Evolutionary conservation across 1,140 invertebrate genomes (phyloP), one percentile per base, ranked within the genome.

Genomic region (Drosophila persimilis): DNA sequence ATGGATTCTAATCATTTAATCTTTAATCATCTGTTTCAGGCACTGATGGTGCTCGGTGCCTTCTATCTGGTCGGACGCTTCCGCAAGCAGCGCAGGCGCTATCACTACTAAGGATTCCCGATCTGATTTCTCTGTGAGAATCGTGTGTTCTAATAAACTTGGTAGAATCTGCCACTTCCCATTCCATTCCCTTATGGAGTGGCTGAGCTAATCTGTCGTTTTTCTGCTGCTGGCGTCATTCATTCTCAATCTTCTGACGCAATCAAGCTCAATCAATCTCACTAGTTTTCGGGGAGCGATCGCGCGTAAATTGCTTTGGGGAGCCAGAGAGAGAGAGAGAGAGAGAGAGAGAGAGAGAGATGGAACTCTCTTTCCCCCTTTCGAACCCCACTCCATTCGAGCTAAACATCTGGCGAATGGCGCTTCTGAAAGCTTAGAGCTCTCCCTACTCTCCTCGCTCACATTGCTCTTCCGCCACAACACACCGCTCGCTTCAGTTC

Each of bases 51-150:
- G 26, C 62, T 90, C 26, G 80, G 64, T 29, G 52, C 75, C 20
- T 83, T 90, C 51, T 89, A 79, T 47, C 66, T 90, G 53, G 78
- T 84, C 2, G 58, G 64, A 50, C 88, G 84, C 9, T 90, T 90
- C 71, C 72, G 80, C 45, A 90, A 81, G 50, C 77, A 90, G 9
- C 83, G 84, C 45, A 65, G 24, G 26, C 73, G 70, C 29, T 83
- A 88, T 62, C 53, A 55, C 31, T 81, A 86, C 29, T 86, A 57
- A 70, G n/a, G 3, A 54, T 39, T 39, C 35, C 35, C 35, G 35
- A 39, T 39, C 35, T 39, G 11, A 39, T 29, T 8, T 48, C 1
- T 24, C 8, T 26, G 8, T 4, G 24, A 11, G 17, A 20, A 17
- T 22, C 22, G 9, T 45, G 15, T 52, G 50, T 15, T 29, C 8